Base-by-base conservation (phyloP, 2,888 invertebrate species). In the Acholoe squamosa region DNA sequence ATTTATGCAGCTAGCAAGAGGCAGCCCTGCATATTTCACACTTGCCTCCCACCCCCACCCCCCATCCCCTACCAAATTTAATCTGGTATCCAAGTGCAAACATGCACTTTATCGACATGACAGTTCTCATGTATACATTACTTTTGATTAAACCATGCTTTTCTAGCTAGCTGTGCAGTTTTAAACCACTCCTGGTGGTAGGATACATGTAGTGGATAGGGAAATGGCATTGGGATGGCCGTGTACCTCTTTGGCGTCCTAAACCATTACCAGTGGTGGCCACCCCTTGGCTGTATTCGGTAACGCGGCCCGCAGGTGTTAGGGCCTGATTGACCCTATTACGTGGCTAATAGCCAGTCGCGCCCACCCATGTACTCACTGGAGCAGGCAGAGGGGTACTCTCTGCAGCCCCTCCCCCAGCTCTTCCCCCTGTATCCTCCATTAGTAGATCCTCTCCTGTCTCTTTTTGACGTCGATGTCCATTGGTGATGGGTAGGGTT, bases 321-420 rank as follows among this genome's bases (percentile, higher is more conserved):
- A 14, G 34, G 22, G 14, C n/a, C 80, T 80, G 80, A 80, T 80
- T 80, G 80, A 80, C 80, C 80, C 80, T 43, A 80, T 80, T 80
- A 80, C 80, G 14, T 12, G 34, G 80, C 80, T 80, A 80, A 80
- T 80, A 80, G 34, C 34, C 25, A 25, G 34, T 25, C 33, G 80
- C 80, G 31, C 80, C 34, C 80, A 43, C 80, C 80, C 34, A 33
- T 80, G 80, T 80, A 80, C 80, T 80, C 80, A 34, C 34, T 34
- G 80, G 16, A n/a, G n/a, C n/a, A 80, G n/a, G 33, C 14, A 43
- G 80, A 33, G 34, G 34, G 80, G 12, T 34, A 10, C 28, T 16
- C 76, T 3, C 76, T 25, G 34, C 5, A 1, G 0, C 34, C 22
- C 3, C 80, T 43, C 34, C 80, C 77, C n/a, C n/a, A n/a, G n/a